These are phyloP conservation scores for Acropora yongei DNA, from an alignment of 64 coral and sea anemone species.

Conservation along the genomic window DNA sequence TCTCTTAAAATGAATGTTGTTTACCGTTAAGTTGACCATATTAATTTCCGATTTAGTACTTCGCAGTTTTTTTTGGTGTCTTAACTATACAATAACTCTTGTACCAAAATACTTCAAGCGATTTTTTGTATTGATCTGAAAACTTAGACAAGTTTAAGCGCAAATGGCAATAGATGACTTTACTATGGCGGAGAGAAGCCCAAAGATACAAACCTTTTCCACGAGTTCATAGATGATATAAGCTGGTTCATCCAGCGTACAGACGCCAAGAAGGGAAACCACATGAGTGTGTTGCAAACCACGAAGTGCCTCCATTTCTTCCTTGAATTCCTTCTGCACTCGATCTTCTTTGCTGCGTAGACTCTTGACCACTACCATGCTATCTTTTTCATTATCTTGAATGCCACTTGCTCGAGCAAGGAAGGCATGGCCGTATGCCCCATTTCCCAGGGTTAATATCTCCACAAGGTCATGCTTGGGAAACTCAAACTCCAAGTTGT, in stretches of 20 bases:
- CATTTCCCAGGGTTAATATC: constrained; percentile 85
- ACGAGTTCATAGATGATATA: constrained; percentile 96
- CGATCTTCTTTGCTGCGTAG: constrained; percentile 84
- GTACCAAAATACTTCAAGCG: no score
- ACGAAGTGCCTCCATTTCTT: constrained; percentile 70
- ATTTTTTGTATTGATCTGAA: not conserved
- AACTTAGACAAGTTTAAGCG: not conserved
- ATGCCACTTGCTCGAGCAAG: constrained; percentile 90
- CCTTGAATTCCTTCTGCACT: constrained; percentile 78
- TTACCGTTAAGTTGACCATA: no score
- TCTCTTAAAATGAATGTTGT: no score
- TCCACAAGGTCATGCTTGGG: constrained; percentile 89
- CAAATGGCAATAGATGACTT: no score
- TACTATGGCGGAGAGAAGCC: not conserved
- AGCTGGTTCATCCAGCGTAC: constrained; percentile 73
- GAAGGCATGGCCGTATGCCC: constrained; percentile 87
- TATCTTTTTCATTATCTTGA: constrained; percentile 81
- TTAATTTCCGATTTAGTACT: no score
- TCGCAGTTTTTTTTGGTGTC: not conserved
- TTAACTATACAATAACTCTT: no score
- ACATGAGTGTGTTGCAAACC: constrained; percentile 78
- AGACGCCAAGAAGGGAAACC: constrained; percentile 82
- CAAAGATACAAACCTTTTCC: constrained; percentile 76
- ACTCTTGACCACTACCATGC: constrained; percentile 90
- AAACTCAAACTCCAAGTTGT: constrained; percentile 75